Conservation (phyloP, 2,888 invertebrate genomes). For the Tridacna gigas region DNA sequence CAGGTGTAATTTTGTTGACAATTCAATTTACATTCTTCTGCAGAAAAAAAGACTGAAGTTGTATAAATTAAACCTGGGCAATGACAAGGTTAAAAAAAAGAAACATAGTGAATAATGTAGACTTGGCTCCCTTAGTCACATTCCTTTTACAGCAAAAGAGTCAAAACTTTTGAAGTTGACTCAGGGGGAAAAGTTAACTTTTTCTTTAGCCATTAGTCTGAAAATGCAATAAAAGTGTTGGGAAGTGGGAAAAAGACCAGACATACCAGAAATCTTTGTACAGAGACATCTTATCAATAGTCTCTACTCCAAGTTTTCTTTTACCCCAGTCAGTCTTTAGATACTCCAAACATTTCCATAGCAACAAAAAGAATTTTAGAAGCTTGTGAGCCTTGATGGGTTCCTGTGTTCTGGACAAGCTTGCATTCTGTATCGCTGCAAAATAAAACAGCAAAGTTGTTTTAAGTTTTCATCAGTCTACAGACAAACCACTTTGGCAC, state of each 20-base stretch:
- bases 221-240: too few relatives aligned
- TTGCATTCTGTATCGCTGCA: slow-evolving; percentile 58
- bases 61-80: too few relatives aligned
- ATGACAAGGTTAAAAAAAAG: too few relatives aligned
- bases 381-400: slow-evolving; percentile 82
- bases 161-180: background rate
- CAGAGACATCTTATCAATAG: slow-evolving; percentile 75
- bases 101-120: too few relatives aligned
- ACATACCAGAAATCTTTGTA: slow-evolving; percentile 81
- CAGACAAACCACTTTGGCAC: too few relatives aligned
- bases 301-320: slow-evolving; percentile 78
- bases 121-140: too few relatives aligned
- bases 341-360: slow-evolving; percentile 84
- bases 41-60: too few relatives aligned
- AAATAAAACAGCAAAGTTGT: background rate
- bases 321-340: slow-evolving; percentile 83
- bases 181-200: background rate
- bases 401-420: slow-evolving; percentile 78
- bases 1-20: too few relatives aligned
- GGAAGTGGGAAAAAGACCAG: background rate
- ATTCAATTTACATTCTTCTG: too few relatives aligned
- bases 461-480: too few relatives aligned
- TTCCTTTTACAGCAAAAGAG: background rate
- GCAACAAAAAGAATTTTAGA: slow-evolving; percentile 81
- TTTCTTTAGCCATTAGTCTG: background rate